A percentile compares a stretch with the other conserved stretches of the same genome.
Conservation (phyloP, 2,888 invertebrate species). For the Aporophyla nigra region DNA sequence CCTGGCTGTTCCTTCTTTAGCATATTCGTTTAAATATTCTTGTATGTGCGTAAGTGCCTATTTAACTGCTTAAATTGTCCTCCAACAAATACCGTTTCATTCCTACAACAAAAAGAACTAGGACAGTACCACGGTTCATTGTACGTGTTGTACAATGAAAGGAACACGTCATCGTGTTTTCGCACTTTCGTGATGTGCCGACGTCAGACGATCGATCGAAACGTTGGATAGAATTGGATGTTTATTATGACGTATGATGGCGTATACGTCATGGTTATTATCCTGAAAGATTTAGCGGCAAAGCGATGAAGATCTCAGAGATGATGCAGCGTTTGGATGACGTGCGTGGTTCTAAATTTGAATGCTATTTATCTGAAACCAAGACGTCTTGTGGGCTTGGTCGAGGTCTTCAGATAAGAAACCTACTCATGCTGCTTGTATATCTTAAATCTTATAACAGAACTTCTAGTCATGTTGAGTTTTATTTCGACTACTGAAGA, state of each 20-base stretch:
- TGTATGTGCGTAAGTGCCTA: neutral
- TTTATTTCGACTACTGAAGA: neutral
- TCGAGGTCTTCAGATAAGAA: neutral
- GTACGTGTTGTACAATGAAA: slow-evolving; percentile 49
- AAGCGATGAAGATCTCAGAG: neutral
- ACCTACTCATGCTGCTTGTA: neutral
- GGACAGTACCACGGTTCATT: slow-evolving; percentile 54
- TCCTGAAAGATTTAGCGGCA: slow-evolving; percentile 10
- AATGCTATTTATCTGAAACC: neutral
- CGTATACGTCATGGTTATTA: slow-evolving; percentile 26
- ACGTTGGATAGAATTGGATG: slow-evolving; percentile 22
- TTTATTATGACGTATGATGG: slow-evolving; percentile 35
- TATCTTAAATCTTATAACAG: slow-evolving; percentile 2
- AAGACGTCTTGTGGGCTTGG: neutral
- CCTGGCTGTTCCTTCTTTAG: neutral
- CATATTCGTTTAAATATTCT: slow-evolving; percentile 1
- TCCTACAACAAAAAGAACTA: slow-evolving; percentile 35
- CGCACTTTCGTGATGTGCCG: slow-evolving; percentile 50
- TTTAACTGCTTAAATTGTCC: slow-evolving; percentile 16
- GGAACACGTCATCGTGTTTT: slow-evolving; percentile 56
- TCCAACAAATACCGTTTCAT: slow-evolving; percentile 43
- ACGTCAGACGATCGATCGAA: slow-evolving; percentile 52
- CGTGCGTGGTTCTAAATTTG: neutral
- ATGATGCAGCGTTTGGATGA: neutral
- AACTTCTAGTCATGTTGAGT: slow-evolving; percentile 3